These are phyloP conservation scores for Microplitis manilae DNA, from an alignment of 2,888 invertebrate species.

Conservation along the genomic window DNA sequence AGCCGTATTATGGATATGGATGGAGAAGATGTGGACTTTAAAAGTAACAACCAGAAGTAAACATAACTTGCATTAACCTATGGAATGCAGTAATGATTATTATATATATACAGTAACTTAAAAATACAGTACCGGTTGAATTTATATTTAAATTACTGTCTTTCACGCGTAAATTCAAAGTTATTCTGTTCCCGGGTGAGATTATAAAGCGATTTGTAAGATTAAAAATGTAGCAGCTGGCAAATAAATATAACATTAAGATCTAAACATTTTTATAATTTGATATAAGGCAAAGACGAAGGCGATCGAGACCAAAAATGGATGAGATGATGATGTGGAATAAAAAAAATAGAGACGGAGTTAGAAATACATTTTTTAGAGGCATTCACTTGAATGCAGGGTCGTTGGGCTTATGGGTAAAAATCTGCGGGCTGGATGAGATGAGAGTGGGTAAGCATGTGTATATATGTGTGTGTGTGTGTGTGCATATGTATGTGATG, in stretches of 20 bases:
- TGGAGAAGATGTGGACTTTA: not conserved
- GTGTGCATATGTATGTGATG: not conserved
- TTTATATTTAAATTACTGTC: not conserved
- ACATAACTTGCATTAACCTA: slow-evolving; percentile 43
- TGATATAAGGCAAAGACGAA: not conserved
- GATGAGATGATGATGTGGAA: not conserved
- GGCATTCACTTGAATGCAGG: slow-evolving; percentile 12
- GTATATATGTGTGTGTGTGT: not conserved
- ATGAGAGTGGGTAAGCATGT: not conserved
- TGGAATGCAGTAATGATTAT: slow-evolving; percentile 36
- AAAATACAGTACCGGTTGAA: not conserved
- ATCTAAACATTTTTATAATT: too few relatives aligned
- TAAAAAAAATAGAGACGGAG: not conserved
- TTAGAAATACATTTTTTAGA: slow-evolving; percentile 6
- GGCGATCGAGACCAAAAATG: not conserved
- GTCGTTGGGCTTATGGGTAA: slow-evolving; percentile 22
- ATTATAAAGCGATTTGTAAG: not conserved
- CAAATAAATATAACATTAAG: too few relatives aligned
- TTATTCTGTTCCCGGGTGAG: not conserved
- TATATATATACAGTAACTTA: not conserved
- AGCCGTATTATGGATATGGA: slow-evolving; percentile 13
- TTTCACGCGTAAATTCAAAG: not conserved
- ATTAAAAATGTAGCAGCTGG: too few relatives aligned
- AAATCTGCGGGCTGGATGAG: not conserved
- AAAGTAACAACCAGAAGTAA: not conserved